These are phyloP conservation scores for Brachionichthys hirsutus DNA, from an alignment of 2,113 vertebrate genomes.

Conservation along the genomic window DNA sequence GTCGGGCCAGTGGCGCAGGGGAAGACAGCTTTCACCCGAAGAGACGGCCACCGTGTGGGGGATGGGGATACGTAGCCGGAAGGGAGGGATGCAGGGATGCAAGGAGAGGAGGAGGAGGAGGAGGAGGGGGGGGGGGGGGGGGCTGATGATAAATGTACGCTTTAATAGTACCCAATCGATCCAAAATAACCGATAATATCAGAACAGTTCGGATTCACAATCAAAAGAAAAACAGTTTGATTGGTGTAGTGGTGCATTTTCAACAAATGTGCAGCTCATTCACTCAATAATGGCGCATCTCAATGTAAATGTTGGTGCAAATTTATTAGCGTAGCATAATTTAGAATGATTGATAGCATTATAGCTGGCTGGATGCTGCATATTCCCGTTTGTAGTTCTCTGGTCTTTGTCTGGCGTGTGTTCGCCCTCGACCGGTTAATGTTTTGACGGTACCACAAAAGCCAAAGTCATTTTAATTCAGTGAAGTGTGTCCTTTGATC, in stretches of 20 bases:
- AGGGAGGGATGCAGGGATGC: constrained; percentile 19
- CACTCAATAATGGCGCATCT: background rate
- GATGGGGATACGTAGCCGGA: constrained; percentile 71
- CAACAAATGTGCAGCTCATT: background rate
- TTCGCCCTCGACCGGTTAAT: background rate
- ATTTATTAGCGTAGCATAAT: background rate
- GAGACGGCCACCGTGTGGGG: constrained; percentile 71
- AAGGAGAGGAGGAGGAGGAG: too few relatives aligned
- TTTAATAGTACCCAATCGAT: background rate
- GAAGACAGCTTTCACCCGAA: constrained; percentile 68
- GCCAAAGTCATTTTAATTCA: constrained; percentile 2
- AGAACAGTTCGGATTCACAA: background rate
- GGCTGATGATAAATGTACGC: constrained; percentile 13
- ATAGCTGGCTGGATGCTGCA: background rate
- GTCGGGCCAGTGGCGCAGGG: constrained; percentile 61
- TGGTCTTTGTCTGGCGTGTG: constrained; percentile 1
- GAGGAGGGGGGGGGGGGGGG: constrained; percentile 11
- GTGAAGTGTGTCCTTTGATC: constrained; percentile 30
- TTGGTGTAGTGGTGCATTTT: background rate
- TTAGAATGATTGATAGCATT: background rate
- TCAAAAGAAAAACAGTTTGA: background rate
- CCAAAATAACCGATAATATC: background rate
- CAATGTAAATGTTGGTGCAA: background rate
- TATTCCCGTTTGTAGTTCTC: constrained; percentile 1
- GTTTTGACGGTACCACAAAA: too few relatives aligned